These are phyloP conservation scores for Ranitomeya imitator DNA, from an alignment of 2,113 vertebrate species.

Conservation along the genomic window DNA sequence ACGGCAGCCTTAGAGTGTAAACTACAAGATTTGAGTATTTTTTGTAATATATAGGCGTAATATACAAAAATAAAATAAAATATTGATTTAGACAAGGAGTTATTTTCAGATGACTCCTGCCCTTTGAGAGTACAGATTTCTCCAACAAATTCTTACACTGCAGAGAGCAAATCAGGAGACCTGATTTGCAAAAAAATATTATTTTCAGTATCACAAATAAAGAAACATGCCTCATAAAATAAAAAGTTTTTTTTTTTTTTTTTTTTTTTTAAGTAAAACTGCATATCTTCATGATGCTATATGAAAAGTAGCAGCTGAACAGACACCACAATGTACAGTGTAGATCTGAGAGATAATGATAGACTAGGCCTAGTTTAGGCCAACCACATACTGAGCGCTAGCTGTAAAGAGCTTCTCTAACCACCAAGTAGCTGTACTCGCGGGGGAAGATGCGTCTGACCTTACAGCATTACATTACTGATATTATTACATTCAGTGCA, in stretches of 20 bases:
- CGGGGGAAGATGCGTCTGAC: not conserved
- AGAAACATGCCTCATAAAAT: not conserved
- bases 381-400: not conserved
- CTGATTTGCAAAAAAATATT: not conserved
- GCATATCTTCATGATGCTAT: not conserved
- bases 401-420: not conserved
- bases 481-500: no score
- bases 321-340: not conserved
- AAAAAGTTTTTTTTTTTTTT: no score
- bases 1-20: no score
- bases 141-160: not conserved
- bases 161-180: not conserved
- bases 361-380: not conserved
- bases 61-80: no score
- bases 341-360: not conserved
- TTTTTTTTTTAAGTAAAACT: not conserved
- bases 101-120: no score
- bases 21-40: no score
- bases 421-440: not conserved
- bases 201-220: not conserved
- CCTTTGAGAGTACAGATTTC: no score
- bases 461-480: not conserved
- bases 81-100: no score
- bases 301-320: not conserved
- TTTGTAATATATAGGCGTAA: no score